Base-by-base conservation (phyloP, 2,888 invertebrate species). In the Andricus quercusramuli region DNA sequence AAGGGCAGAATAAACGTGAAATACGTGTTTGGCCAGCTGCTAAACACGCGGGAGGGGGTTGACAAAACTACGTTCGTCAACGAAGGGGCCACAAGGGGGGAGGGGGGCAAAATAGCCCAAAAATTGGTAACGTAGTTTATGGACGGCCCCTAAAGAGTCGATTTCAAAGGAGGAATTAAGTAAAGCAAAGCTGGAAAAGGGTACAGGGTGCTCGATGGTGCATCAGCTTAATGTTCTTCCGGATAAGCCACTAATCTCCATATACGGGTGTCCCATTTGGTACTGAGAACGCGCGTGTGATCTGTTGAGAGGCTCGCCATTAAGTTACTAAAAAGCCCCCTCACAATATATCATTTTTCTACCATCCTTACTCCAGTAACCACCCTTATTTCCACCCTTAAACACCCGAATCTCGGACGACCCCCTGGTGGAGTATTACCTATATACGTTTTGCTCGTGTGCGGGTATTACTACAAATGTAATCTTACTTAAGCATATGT, bases 401-500 rank as follows among this genome's bases (percentile, higher is more conserved):
- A 68, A 41, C 47, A n/a, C 44, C 65, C 44, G 68, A 79, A 70
- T 51, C 41, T 51, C 62, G 6, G 56, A 51, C 51, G 8, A 20
- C 78, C 64, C 67, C 79, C 74, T 66, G 68, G 65, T 80, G 81
- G 76, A 82, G 80, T 84, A 86, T 85, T 83, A 78, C 77, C 68
- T 47, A 77, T 74, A 74, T 70, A 56, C 59, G 29, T 29, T 37
- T 78, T 68, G 22, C 77, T 41, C 68, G 64, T 68, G 67, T 81
- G 68, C 83, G 79, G 85, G 86, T 88, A 92, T 91, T 91, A 91
- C 88, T 89, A 90, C 90, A 89, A 91, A 91, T 91, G 91, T 92
- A 92, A 92, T 92, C 92, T 92, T 91, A 89, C 90, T 91, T 90
- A 90, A 91, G 90, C 92, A 92, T 92, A 92, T 92, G 92, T 91